These are phyloP conservation scores for Galaxea fascicularis DNA, from an alignment of 92 coral and sea anemone genomes.

Conservation along the genomic window DNA sequence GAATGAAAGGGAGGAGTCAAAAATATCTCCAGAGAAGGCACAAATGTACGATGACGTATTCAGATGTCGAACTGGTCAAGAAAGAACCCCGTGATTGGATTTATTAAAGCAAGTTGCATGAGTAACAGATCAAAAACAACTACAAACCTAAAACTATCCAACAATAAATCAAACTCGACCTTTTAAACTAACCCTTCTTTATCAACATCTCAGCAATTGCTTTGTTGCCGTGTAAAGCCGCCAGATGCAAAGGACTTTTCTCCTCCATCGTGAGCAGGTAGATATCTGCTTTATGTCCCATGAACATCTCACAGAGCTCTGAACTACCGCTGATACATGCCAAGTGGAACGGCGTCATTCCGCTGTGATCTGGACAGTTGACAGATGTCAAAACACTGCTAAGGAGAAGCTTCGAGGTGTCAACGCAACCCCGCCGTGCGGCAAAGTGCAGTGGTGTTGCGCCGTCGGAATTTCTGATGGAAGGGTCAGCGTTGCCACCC, in stretches of 20 bases:
- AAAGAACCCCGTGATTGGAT: too few species aligned
- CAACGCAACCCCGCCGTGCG: constrained; percentile 56
- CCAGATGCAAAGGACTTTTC: constrained; percentile 56
- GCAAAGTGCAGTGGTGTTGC: constrained; percentile 69
- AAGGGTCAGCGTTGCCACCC: constrained; percentile 60
- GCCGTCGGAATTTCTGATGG: constrained; percentile 51
- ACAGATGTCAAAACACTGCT: constrained; percentile 18
- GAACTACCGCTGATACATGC: constrained; percentile 53
- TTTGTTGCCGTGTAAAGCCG: constrained; percentile 47
- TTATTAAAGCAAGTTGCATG: too few species aligned
- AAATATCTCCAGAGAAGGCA: too few species aligned
- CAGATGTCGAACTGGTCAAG: too few species aligned
- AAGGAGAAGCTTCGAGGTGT: constrained; percentile 37
- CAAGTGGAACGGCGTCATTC: constrained; percentile 58
- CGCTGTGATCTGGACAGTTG: constrained; percentile 54
- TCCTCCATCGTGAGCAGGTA: constrained; percentile 27
- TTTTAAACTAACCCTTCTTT: constrained; percentile 36
- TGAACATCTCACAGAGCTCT: constrained; percentile 37
- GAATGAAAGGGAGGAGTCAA: too few species aligned
- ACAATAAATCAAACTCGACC: background rate
- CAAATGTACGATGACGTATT: too few species aligned
- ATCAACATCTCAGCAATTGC: constrained; percentile 30
- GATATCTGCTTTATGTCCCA: constrained; percentile 40
- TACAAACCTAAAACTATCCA: too few species aligned
- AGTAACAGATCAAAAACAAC: too few species aligned